A percentile compares a stretch with the other conserved stretches of the same genome.
Evolutionary conservation across 1,140 invertebrate genomes (phyloP).

Genomic region (Anadara kagoshimensis): DNA sequence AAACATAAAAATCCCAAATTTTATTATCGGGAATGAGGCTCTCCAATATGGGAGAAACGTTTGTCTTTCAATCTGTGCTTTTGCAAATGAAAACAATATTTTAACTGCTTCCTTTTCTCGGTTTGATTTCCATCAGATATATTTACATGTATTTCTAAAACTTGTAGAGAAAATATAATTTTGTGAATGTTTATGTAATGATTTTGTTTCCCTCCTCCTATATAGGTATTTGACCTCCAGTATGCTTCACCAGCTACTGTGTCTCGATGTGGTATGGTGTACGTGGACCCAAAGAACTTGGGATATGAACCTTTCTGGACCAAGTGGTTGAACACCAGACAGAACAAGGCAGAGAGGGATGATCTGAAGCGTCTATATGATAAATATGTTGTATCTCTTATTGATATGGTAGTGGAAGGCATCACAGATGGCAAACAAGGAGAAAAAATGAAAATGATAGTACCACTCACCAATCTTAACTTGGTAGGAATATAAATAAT

Average conservation of each 20-base stretch:
- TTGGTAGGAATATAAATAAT: constrained; percentile 78
- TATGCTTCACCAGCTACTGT: constrained; percentile 91
- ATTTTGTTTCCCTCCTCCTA: too few relatives aligned
- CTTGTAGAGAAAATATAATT: too few relatives aligned
- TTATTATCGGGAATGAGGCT: background rate
- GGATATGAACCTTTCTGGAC: constrained; percentile 87
- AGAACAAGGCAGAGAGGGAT: constrained; percentile 24
- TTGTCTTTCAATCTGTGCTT: too few relatives aligned
- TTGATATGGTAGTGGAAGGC: constrained; percentile 86
- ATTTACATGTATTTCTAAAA: too few relatives aligned
- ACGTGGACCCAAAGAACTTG: constrained; percentile 85
- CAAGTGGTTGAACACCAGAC: constrained; percentile 81
- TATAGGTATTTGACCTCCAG: constrained; percentile 84
- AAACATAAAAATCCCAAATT: background rate
- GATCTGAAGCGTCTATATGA: constrained; percentile 74
- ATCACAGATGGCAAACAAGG: constrained; percentile 80
- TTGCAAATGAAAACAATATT: too few relatives aligned
- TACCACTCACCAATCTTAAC: constrained; percentile 88
- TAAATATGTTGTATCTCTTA: constrained; percentile 82
- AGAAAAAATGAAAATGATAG: constrained; percentile 84
- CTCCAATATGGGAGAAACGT: background rate
- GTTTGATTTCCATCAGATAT: background rate
- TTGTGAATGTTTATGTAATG: too few relatives aligned
- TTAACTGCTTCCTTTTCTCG: too few relatives aligned
- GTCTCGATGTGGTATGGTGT: constrained; percentile 79